A percentile compares a stretch with the other conserved stretches of the same genome.
phyloP scores from a whole-genome alignment of 2,797 vertebrate genomes.

The Phalanger gymnotis region DNA sequence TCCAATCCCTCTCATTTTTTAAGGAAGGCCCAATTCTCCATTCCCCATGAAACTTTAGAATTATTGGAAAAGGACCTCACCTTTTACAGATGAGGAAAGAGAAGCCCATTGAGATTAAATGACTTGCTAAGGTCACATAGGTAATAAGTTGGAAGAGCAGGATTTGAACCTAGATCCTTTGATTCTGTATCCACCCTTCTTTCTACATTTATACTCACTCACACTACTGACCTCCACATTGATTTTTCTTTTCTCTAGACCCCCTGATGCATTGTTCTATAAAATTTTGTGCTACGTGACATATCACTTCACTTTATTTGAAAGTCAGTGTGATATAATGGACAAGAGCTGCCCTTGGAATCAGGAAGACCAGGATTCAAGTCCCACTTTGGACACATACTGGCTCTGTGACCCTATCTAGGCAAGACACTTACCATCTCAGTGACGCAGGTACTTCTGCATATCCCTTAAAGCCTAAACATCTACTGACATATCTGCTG shows the following conservation, averaged over 20 bases:
- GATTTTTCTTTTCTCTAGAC: background rate
- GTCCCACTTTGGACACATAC: background rate
- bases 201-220: background rate
- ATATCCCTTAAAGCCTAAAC: background rate
- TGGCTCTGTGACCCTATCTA: background rate
- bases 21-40: background rate
- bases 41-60: background rate
- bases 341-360: background rate
- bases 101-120: background rate
- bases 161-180: background rate
- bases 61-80: background rate
- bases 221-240: background rate
- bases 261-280: background rate
- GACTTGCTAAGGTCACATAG: background rate
- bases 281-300: background rate
- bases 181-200: background rate
- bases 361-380: background rate
- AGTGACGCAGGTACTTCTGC: background rate
- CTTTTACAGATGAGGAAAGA: background rate
- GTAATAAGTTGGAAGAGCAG: background rate
- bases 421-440: background rate
- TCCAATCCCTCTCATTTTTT: background rate
- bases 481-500: background rate
- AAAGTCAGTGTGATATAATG: background rate
- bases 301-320: background rate